Conservation (phyloP, 2,888 invertebrate genomes). For the Eupithecia tripunctaria region DNA sequence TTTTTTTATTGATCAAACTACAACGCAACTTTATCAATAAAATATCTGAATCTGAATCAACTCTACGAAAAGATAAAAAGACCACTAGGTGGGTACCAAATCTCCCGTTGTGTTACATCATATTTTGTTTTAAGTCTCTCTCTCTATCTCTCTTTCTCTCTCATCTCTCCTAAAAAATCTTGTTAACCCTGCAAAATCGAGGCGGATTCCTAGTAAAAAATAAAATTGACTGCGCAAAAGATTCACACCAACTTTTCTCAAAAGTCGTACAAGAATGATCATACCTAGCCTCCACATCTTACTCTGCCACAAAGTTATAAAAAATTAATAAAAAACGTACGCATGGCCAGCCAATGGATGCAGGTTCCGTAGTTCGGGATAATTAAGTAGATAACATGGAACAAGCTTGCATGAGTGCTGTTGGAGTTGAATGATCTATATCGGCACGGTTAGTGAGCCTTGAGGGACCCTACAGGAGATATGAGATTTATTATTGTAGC, state of each 20-base stretch:
- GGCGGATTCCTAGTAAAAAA: no score
- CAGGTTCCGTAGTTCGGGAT: slow-evolving; percentile 32
- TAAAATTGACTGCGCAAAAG: background rate
- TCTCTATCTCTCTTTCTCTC: no score
- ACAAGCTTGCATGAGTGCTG: slow-evolving; percentile 8
- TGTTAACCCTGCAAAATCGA: no score
- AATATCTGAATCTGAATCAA: no score
- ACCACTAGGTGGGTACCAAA: no score
- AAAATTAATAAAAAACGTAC: slow-evolving; percentile 17
- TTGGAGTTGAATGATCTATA: slow-evolving; percentile 12
- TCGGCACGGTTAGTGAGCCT: background rate
- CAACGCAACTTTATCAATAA: no score
- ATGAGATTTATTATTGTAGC: background rate
- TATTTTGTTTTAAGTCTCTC: no score
- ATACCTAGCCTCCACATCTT: background rate
- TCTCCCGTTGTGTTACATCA: no score
- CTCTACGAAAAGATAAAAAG: no score
- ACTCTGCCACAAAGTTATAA: slow-evolving; percentile 12
- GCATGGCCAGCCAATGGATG: slow-evolving; percentile 29
- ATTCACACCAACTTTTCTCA: background rate
- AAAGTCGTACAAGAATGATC: background rate
- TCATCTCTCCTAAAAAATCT: no score
- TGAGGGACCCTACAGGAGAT: background rate
- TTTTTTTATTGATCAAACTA: no score
- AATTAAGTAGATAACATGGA: slow-evolving; percentile 22